Base-by-base conservation (phyloP, 2,888 invertebrate genomes). In the Sesamia inferens region DNA sequence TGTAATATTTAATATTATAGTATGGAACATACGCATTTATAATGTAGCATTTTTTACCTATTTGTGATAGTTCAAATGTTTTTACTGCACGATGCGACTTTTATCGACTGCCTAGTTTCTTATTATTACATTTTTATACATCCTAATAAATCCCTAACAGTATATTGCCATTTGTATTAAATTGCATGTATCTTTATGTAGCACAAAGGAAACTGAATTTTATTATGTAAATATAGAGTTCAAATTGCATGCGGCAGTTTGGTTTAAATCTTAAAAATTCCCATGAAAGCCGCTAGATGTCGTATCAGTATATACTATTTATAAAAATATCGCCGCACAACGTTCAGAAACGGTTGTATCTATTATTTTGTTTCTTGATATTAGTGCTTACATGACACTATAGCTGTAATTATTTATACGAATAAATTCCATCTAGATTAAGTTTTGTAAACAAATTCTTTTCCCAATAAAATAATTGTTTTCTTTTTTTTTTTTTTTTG, bases 41-140 rank as follows among this genome's bases (percentile, higher is more conserved):
- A 88, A 88, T 89, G 88, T 93, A 93, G 92, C 91, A 93, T 93
- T 93, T 93, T 92, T 89, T 92, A 92, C 87, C 83, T 89, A 90
- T 83, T 88, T 92, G 91, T 92, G 89, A 92, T 94, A 93, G 92
- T 87, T 80, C 84, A 85, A 83, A 76, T 85, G 69, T 65, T 89
- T 24, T 88, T 88, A 88, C 79, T 83, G 78, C 86, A 79, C 24
- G 78, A 77, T 82, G 74, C 74, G 81, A 81, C 66, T 13, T 76
- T 31, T 79, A 65, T 66, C 22, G 77, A 62, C 65, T 48, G 11
- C 5, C 44, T 68, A 73, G 54, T 79, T 47, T n/a, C n/a, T 47
- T 48, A 54, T 64, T 51, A 51, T 51, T 73, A 79, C 11, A 22
- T 31, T 55, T 39, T 22, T 57, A 51, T 79, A 48, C 8, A 47